Conservation (phyloP, 2,113 vertebrate genomes). For the Chionomys nivalis region DNA sequence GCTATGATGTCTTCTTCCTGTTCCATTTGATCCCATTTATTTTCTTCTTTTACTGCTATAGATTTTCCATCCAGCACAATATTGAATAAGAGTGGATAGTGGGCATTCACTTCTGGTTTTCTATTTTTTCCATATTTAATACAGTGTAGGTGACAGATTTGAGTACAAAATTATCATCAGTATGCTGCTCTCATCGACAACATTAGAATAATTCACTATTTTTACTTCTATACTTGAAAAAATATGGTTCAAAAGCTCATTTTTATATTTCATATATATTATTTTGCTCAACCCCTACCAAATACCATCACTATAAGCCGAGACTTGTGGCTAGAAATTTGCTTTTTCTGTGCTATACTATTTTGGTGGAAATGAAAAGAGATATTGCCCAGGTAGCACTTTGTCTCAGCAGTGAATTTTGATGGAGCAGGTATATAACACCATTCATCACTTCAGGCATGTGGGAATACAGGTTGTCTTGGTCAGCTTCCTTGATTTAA, state of each 20-base stretch:
- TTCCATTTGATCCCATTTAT: background rate
- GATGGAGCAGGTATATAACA: constrained; percentile 54
- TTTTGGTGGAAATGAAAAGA: constrained; percentile 60
- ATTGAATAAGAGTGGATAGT: background rate
- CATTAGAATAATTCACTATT: background rate
- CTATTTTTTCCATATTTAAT: background rate
- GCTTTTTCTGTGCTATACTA: constrained; percentile 18
- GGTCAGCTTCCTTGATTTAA: constrained; percentile 71
- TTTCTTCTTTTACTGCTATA: background rate
- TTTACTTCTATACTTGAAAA: constrained; percentile 46
- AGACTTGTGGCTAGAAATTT: background rate
- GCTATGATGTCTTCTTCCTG: background rate
- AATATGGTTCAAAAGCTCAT: background rate
- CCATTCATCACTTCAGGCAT: constrained; percentile 57
- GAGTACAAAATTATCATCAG: background rate
- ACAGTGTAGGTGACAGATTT: background rate
- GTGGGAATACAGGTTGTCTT: constrained; percentile 54
- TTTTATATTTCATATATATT: background rate
- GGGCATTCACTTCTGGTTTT: background rate
- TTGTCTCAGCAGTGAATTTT: constrained; percentile 63
- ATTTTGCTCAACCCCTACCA: background rate
- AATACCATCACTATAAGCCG: background rate
- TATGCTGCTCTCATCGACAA: background rate
- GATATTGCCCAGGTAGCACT: constrained; percentile 58
- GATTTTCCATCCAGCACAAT: background rate